These are phyloP conservation scores for Salvelinus alpinus DNA, from an alignment of 2,113 vertebrate species.

Conservation along the genomic window DNA sequence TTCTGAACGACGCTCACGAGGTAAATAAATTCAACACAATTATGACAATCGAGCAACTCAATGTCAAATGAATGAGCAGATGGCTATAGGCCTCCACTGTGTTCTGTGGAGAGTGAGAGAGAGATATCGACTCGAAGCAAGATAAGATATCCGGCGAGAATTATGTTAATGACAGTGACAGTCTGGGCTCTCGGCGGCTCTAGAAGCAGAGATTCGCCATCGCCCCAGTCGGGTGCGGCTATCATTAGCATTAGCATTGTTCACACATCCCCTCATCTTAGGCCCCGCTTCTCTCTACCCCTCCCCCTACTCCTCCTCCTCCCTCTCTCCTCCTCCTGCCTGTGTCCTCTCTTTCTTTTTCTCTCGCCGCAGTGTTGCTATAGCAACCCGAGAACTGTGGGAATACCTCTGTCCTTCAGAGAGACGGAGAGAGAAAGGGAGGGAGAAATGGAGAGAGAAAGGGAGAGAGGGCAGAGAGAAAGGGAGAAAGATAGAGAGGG, in stretches of 20 bases:
- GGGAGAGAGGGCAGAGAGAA: constrained; percentile 26
- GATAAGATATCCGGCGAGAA: constrained; percentile 36
- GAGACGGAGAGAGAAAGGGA: constrained; percentile 29
- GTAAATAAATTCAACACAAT: constrained; percentile 18
- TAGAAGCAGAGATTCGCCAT: constrained; percentile 41
- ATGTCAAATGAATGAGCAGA: constrained; percentile 30
- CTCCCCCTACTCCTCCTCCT: constrained; percentile 24
- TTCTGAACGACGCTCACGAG: constrained; percentile 4
- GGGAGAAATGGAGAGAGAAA: constrained; percentile 3
- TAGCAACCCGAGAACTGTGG: constrained; percentile 81
- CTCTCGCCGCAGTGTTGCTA: constrained; percentile 76
- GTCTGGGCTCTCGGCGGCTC: constrained; percentile 25
- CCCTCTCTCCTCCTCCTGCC: constrained; percentile 41
- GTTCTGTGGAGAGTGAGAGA: not conserved
- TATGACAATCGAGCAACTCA: constrained; percentile 23
- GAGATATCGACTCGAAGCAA: constrained; percentile 22
- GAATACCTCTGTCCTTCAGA: constrained; percentile 82
- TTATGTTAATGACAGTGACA: constrained; percentile 53
- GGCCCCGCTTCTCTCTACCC: constrained; percentile 37
- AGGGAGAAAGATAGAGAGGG: constrained; percentile 33
- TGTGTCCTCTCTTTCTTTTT: constrained; percentile 59
- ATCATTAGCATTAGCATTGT: constrained; percentile 61
- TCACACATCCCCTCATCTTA: constrained; percentile 63
- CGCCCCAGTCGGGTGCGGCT: not conserved
- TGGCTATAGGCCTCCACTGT: constrained; percentile 15